Base-by-base conservation (phyloP, 2,113 vertebrate genomes). In the Tupaia chinensis region DNA sequence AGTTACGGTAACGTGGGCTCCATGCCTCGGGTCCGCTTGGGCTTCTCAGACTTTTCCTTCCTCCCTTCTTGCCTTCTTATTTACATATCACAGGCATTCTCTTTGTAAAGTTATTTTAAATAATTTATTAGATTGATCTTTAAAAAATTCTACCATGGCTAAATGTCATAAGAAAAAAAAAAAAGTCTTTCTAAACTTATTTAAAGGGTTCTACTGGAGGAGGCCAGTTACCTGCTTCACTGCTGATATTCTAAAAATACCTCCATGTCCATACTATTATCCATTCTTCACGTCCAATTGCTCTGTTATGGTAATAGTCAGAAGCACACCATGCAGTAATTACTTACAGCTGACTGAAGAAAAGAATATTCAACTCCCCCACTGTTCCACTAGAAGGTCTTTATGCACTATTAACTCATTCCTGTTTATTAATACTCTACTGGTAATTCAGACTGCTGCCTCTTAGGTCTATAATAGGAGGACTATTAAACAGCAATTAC, bases 321-420 rank as follows among this genome's bases (percentile, higher is more conserved):
- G 99, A 99, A 99, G 99, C 99, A 98, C 99, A 99, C 99, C 99
- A 99, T 99, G 99, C 99, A 99, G 99, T 99, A 99, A 99, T 99
- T 99, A 99, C 99, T 99, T 99, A 99, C 99, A 99, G 99, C 99
- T 99, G 99, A 99, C 99, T 99, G 99, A 99, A 99, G 99, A 99
- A 99, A 99, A 99, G 99, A 99, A 99, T 99, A 99, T 99, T 99
- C 99, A 98, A 99, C 99, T 99, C 99, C 99, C 99, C 99, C 98
- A 99, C 99, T 99, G 99, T 99, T 99, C 99, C 99, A 99, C 99
- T 99, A 98, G 99, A 99, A 99, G 99, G 99, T 99, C 99, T 99
- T 99, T 99, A 99, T 99, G 99, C 99, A 98, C 99, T 99, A 99
- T 99, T 99, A 99, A 99, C 99, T 99, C 99, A 99, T 99, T 99